phyloP scores from a whole-genome alignment of 2,113 vertebrate genomes.

The Dipodomys spectabilis region DNA sequence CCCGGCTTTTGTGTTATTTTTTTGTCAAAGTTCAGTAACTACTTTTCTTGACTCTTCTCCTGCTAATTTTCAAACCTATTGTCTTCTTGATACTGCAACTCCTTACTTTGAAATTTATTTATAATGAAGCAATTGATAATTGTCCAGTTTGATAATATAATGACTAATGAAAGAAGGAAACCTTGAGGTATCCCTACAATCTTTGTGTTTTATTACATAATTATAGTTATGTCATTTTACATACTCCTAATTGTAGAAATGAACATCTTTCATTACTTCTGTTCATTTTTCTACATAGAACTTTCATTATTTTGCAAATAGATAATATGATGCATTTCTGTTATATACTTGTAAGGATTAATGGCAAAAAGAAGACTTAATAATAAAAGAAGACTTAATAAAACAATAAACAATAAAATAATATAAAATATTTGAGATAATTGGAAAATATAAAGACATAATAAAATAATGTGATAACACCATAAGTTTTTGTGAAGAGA shows the following conservation, averaged over 20 bases:
- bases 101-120: slow-evolving; percentile 24
- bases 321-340: not conserved
- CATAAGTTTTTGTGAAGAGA: not conserved
- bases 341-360: not conserved
- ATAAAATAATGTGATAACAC: not conserved
- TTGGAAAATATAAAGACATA: not conserved
- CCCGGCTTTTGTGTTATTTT: too few relatives aligned
- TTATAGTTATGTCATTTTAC: not conserved
- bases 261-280: not conserved
- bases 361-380: not conserved
- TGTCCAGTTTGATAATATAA: not conserved
- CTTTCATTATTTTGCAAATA: slow-evolving; percentile 24
- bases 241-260: not conserved
- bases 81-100: not conserved
- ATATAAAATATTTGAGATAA: not conserved
- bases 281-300: not conserved
- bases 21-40: not conserved
- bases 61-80: not conserved
- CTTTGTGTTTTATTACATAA: not conserved
- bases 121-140: not conserved
- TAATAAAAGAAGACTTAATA: too few relatives aligned
- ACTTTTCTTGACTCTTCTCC: not conserved
- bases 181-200: not conserved
- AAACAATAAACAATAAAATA: not conserved
- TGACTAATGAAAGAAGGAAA: not conserved